Evolutionary conservation across 2,888 invertebrate genomes (phyloP), one percentile per base, ranked within the genome.

Genomic region (Mesoligia furuncula): DNA sequence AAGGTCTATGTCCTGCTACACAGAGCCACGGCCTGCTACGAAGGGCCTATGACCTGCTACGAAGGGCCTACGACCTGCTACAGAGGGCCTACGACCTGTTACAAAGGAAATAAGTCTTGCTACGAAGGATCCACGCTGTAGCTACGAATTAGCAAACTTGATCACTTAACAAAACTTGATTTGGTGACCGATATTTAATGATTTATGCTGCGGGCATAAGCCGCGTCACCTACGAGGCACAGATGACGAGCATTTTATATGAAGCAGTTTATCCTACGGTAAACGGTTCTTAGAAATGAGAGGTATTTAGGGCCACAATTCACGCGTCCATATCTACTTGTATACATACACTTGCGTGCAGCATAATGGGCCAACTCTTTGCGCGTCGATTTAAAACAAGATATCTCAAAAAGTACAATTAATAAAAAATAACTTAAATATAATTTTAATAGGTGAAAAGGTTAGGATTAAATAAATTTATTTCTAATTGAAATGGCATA

Each of bases 71-170:
- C 0, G 17, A 24, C 2, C 2, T 48, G 17, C 27, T 75, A 74
- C 45, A 9, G 4, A 24, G 8, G 39, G 7, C 8, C 2, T 73
- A 31, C 1, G 27, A 17, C 0, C 0, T 54, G 39, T 24, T 48
- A 48, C 39, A 8, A 15, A 42, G 3, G 1, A 3, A 24, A 65
- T 70, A 75, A 59, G 48, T 39, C 1, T 6, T 9, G 78, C 78
- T 80, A 54, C 61, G 39, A 61, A 54, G n/a, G n/a, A 57, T 57
- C 54, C n/a, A 57, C n/a, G 54, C n/a, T n/a, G 4, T n/a, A n/a
- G n/a, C 54, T 31, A 73, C 13, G 5, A 31, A 31, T 61, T 17
- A 61, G 8, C 27, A 17, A 59, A 59, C 15, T 59, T 27, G 15
- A 20, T 24, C 20, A 24, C 24, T 20, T 24, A 51, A 51, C 51